A percentile compares a stretch with the other conserved stretches of the same genome.
phyloP scores from a whole-genome alignment of 2,888 invertebrate genomes.

The Liopterus haemorrhoidalis region DNA sequence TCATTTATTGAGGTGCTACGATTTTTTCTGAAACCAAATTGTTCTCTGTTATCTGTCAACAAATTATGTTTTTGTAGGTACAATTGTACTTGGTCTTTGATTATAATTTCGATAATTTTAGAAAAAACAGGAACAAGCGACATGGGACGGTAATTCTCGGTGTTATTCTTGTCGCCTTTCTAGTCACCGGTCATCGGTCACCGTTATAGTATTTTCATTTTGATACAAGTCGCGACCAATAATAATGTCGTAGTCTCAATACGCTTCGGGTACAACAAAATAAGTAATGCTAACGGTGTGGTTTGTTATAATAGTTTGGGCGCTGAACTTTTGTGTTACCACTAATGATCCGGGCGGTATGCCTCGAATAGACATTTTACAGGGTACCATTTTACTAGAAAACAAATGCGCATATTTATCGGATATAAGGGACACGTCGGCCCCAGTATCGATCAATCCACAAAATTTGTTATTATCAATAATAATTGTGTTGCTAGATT shows the following conservation, averaged over 20 bases:
- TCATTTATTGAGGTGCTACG: too few relatives aligned
- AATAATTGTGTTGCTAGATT: not conserved
- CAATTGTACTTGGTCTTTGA: too few relatives aligned
- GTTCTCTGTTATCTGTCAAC: too few relatives aligned
- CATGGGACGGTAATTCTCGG: too few relatives aligned
- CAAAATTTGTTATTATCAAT: slow-evolving; percentile 1
- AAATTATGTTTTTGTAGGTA: too few relatives aligned
- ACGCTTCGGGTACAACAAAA: slow-evolving; percentile 6
- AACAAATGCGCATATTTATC: not conserved
- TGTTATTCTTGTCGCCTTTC: too few relatives aligned
- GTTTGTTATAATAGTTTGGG: not conserved
- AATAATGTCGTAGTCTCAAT: slow-evolving; percentile 6
- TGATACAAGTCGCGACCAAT: slow-evolving; percentile 5
- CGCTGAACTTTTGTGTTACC: not conserved
- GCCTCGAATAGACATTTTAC: slow-evolving; percentile 1
- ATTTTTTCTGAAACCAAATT: too few relatives aligned
- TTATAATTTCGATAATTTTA: too few relatives aligned
- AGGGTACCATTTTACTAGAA: slow-evolving; percentile 1
- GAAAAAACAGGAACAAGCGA: too few relatives aligned
- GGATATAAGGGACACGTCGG: slow-evolving; percentile 5
- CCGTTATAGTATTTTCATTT: not conserved
- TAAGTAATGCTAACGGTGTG: not conserved
- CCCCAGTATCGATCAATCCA: not conserved
- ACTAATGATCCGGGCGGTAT: not conserved
- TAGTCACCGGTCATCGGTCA: too few relatives aligned